phyloP scores from a whole-genome alignment of 2,888 invertebrate genomes.

The Sphaeridia pumilis region DNA sequence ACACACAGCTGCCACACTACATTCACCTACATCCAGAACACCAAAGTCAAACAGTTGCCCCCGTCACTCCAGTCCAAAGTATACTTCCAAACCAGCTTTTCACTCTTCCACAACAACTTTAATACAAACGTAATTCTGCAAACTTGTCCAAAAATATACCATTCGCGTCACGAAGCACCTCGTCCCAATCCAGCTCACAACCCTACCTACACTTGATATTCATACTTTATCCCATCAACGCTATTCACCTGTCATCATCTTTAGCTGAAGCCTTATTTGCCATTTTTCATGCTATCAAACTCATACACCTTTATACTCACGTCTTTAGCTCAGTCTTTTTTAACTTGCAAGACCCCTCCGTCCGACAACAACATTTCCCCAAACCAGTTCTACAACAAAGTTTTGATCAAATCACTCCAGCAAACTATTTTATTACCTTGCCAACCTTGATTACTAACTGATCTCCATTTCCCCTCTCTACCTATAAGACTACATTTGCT shows the following conservation, averaged over 20 bases:
- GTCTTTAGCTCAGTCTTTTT: too few relatives aligned
- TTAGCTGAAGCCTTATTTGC: background rate
- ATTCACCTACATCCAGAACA: background rate
- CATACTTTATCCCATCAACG: background rate
- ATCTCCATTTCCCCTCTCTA: too few relatives aligned
- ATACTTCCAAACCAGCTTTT: background rate
- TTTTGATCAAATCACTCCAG: too few relatives aligned
- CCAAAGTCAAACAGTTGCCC: too few relatives aligned
- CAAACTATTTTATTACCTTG: too few relatives aligned
- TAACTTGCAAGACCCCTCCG: too few relatives aligned
- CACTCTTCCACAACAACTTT: background rate
- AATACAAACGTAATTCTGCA: background rate
- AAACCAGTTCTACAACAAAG: too few relatives aligned
- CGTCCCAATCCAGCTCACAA: background rate
- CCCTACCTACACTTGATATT: background rate
- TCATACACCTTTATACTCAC: too few relatives aligned
- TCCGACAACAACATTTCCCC: too few relatives aligned
- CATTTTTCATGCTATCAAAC: too few relatives aligned
- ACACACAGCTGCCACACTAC: background rate
- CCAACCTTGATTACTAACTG: too few relatives aligned
- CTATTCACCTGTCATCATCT: background rate
- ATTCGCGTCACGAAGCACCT: background rate
- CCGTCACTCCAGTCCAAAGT: background rate
- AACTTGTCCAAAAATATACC: background rate
- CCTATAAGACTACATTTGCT: too few relatives aligned